Conservation (phyloP, 2,888 invertebrate species). For the Dastarcus helophoroides region DNA sequence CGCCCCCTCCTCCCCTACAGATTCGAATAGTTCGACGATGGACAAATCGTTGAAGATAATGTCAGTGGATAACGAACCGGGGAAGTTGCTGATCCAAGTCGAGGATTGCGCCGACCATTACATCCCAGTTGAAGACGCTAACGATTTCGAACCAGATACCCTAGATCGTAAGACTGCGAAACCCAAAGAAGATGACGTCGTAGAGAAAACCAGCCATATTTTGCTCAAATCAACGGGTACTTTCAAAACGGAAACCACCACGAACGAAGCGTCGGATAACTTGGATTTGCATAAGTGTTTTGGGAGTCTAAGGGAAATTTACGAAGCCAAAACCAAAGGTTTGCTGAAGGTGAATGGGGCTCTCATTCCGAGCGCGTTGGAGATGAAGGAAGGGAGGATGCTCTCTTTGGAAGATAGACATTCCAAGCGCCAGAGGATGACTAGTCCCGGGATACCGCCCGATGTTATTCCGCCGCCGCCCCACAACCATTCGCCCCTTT, state of each 20-base stretch:
- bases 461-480: conserved; percentile 58
- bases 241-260: conserved; percentile 44
- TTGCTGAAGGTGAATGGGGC: conserved; percentile 30
- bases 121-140: conserved; percentile 64
- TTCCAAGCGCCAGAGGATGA: conserved; percentile 57
- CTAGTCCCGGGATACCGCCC: conserved; percentile 44
- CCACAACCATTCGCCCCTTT: conserved; percentile 41
- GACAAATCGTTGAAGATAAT: conserved; percentile 33
- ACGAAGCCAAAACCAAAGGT: conserved; percentile 49
- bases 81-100: conserved; percentile 73
- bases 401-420: conserved; percentile 63
- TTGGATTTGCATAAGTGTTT: conserved; percentile 41
- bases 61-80: conserved; percentile 41
- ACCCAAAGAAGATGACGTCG: conserved; percentile 37
- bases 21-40: conserved; percentile 45
- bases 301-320: conserved; percentile 63
- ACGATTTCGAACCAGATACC: conserved; percentile 77
- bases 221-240: conserved; percentile 58
- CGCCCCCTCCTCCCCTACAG: conserved; percentile 45
- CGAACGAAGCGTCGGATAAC: conserved; percentile 9
- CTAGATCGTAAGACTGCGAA: conserved; percentile 64
- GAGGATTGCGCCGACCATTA: conserved; percentile 71
- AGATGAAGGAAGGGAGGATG: conserved; percentile 48
- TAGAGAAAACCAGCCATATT: conserved; percentile 47
- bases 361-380: conserved; percentile 19